phyloP scores from a whole-genome alignment of 2,113 vertebrate species.

The Chloroceryle aenea region DNA sequence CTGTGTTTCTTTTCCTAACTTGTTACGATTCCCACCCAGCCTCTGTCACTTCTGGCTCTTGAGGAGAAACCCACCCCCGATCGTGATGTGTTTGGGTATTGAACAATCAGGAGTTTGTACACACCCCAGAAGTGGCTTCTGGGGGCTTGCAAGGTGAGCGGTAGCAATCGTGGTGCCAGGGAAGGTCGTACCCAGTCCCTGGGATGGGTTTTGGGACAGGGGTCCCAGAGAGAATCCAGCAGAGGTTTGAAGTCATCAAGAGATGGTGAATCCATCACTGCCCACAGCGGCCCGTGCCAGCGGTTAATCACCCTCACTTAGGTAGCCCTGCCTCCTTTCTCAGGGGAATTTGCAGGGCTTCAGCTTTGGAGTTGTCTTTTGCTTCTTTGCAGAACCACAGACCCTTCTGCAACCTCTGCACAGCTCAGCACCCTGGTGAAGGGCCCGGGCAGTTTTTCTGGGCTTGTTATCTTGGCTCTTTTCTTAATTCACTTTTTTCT shows the following conservation, averaged over 20 bases:
- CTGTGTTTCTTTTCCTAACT: not conserved
- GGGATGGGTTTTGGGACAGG: not conserved
- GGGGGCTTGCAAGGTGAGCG: not conserved
- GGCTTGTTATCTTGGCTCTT: not conserved
- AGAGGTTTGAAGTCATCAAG: slow-evolving; percentile 39
- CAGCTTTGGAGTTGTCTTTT: not conserved
- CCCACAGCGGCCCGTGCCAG: not conserved
- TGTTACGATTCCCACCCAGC: rapidly evolving
- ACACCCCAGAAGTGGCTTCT: not conserved
- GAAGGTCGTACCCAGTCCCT: not conserved
- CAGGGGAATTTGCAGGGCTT: not conserved
- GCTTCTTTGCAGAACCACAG: not conserved
- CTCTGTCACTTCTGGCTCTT: not conserved
- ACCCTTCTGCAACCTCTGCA: rapidly evolving
- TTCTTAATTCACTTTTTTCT: not conserved
- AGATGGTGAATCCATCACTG: slow-evolving; percentile 38
- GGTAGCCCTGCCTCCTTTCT: not conserved
- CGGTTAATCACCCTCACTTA: not conserved
- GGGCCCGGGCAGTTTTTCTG: not conserved
- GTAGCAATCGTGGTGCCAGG: not conserved
- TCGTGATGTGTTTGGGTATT: not conserved
- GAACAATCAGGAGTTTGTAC: not conserved
- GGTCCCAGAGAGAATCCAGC: not conserved
- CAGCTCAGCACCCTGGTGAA: not conserved
- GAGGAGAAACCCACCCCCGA: not conserved